Evolutionary conservation across 2,113 vertebrate species (phyloP).

Genomic region (Hippocampus zosterae): DNA sequence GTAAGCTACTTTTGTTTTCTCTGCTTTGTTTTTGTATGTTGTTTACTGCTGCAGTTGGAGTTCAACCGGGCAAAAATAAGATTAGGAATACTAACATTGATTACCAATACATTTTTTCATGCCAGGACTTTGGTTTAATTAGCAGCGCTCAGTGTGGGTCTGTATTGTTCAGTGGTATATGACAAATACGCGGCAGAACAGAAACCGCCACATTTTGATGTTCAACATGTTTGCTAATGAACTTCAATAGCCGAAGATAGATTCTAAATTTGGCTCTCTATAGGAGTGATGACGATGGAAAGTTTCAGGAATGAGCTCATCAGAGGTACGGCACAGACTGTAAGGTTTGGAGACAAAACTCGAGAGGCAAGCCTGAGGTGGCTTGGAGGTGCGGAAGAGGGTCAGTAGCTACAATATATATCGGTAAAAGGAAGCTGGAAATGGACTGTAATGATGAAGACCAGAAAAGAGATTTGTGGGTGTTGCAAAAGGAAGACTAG

Average conservation of each 20-base stretch:
- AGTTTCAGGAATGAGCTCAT: not conserved
- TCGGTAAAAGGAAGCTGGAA: not conserved
- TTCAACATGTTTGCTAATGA: too few species aligned
- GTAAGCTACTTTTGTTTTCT: too few species aligned
- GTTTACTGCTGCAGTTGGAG: constrained; percentile 12
- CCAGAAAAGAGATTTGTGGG: constrained; percentile 1
- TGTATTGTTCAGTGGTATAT: constrained; percentile 22
- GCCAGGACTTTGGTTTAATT: constrained; percentile 54
- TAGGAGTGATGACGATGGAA: constrained; percentile 1
- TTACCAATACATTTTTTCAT: constrained; percentile 46
- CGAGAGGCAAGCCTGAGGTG: not conserved
- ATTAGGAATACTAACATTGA: constrained; percentile 54
- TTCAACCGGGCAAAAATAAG: constrained; percentile 9
- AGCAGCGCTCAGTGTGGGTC: constrained; percentile 30
- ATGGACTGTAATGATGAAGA: constrained; percentile 9
- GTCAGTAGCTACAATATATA: not conserved
- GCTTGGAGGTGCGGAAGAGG: not conserved
- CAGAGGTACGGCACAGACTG: not conserved
- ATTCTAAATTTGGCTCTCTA: too few species aligned
- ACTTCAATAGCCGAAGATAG: not conserved
- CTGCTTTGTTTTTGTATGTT: too few species aligned
- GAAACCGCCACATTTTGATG: constrained; percentile 1
- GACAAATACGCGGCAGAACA: constrained; percentile 5
- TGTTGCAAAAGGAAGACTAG: not conserved
- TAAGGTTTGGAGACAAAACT: not conserved